These are phyloP conservation scores for Leptarthrus brevirostris DNA, from an alignment of 2,888 invertebrate species.

Conservation along the genomic window DNA sequence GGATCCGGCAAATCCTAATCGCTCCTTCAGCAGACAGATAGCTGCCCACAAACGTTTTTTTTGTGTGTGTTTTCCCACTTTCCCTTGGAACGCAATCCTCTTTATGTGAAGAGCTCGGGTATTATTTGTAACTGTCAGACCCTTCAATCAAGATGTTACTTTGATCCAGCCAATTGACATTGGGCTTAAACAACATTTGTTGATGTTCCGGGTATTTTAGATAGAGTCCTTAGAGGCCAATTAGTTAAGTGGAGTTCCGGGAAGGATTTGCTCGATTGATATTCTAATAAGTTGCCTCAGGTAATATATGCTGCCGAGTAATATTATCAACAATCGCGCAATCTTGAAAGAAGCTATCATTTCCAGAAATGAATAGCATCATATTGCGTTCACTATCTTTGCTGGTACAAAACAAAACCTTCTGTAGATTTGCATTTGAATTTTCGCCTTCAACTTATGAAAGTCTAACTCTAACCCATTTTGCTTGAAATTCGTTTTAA, in stretches of 20 bases:
- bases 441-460: not conserved
- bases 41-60: conserved; percentile 29
- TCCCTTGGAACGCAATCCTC: not conserved
- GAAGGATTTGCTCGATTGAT: no score
- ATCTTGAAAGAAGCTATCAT: no score
- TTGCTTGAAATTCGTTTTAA: not conserved
- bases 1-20: conserved; percentile 39
- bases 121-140: conserved; percentile 8
- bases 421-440: not conserved
- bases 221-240: not conserved
- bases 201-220: conserved; percentile 19
- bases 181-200: conserved; percentile 16
- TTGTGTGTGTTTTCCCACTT: not conserved
- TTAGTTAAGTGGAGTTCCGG: not conserved
- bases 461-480: not conserved
- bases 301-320: no score
- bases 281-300: no score
- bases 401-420: no score
- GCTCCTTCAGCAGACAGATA: conserved; percentile 11
- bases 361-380: no score
- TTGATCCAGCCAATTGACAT: conserved; percentile 32
- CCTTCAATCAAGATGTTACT: not conserved
- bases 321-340: no score
- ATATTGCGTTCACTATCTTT: no score
- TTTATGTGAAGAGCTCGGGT: not conserved